These are phyloP conservation scores for Cricetomys ansorgei DNA, from an alignment of 2,113 vertebrate species.

Conservation along the genomic window DNA sequence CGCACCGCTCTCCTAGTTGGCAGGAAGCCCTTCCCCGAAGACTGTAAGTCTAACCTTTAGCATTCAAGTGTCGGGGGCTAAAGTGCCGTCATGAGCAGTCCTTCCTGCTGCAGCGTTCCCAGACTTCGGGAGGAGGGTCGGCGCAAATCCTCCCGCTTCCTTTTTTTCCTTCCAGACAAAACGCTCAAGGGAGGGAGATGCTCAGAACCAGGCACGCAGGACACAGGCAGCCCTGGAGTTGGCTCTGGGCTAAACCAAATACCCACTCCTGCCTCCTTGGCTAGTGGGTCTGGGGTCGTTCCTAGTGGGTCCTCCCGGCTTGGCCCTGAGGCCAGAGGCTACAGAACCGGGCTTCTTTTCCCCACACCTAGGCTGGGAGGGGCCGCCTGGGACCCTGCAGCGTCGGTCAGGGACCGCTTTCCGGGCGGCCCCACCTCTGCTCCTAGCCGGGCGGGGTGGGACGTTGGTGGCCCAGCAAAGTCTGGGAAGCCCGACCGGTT, in stretches of 20 bases:
- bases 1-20: constrained; percentile 81
- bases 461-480: neutral
- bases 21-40: constrained; percentile 86
- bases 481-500: neutral
- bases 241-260: neutral
- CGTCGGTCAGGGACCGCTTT: neutral
- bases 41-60: constrained; percentile 89
- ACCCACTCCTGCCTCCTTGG: neutral
- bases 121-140: constrained; percentile 80
- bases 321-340: neutral
- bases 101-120: constrained; percentile 84
- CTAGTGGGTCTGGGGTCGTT: neutral
- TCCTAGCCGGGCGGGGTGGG: neutral
- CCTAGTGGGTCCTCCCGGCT: neutral
- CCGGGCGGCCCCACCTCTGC: neutral
- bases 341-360: neutral
- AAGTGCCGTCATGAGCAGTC: constrained; percentile 86
- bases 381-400: neutral
- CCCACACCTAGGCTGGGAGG: neutral
- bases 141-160: constrained; percentile 75
- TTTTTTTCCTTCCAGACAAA: neutral
- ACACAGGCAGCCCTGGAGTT: neutral
- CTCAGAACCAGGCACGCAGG: neutral
- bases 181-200: neutral
- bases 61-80: constrained; percentile 86